Conservation (phyloP, 1,140 invertebrate species). For the Phocides pigmalion region DNA sequence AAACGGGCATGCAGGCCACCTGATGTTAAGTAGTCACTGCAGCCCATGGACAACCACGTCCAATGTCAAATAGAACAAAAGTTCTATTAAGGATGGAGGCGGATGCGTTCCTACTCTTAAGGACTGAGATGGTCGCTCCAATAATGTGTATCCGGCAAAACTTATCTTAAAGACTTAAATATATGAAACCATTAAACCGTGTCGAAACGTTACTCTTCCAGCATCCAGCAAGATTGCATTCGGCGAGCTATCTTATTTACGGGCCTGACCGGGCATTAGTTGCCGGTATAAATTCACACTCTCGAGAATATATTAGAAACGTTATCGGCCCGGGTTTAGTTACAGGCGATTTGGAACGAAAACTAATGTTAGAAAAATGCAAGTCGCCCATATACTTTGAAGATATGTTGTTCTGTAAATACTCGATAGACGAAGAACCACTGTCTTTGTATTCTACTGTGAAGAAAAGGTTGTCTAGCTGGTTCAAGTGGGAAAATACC, state of each 20-base stretch:
- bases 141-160: too few relatives aligned
- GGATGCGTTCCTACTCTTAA: too few relatives aligned
- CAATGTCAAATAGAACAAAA: too few relatives aligned
- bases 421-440: too few relatives aligned
- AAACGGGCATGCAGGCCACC: too few relatives aligned
- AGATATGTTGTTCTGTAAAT: not conserved
- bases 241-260: constrained; percentile 25
- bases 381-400: not conserved
- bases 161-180: not conserved
- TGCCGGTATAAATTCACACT: constrained; percentile 33
- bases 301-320: constrained; percentile 30
- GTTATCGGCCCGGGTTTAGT: constrained; percentile 24
- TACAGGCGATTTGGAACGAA: constrained; percentile 19
- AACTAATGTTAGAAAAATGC: constrained; percentile 11
- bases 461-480: too few relatives aligned
- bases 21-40: too few relatives aligned
- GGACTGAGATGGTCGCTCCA: too few relatives aligned
- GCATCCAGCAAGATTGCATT: constrained; percentile 31
- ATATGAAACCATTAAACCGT: constrained; percentile 11
- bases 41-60: too few relatives aligned
- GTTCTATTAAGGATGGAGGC: too few relatives aligned
- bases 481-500: too few relatives aligned
- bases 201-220: constrained; percentile 9
- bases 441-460: too few relatives aligned
- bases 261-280: constrained; percentile 18